Percentiles rank a stretch among this genome's conserved stretches.
phyloP scores from a whole-genome alignment of 1,140 invertebrate genomes.

The Planococcus citri region DNA sequence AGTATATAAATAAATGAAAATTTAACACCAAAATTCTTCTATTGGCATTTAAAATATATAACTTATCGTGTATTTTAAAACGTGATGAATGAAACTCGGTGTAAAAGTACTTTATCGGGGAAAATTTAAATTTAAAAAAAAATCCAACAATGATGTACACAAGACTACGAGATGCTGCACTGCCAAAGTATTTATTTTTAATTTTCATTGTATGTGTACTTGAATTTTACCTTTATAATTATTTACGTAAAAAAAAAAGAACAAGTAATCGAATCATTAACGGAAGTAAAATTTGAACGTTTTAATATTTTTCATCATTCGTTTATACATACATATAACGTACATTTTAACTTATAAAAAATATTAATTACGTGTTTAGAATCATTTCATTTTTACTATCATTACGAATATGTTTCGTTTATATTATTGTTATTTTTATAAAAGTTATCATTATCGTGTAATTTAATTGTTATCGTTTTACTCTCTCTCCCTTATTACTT shows the following conservation, averaged over 20 bases:
- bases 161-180: constrained; percentile 5
- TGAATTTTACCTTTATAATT: too few species aligned
- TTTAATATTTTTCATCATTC: background rate
- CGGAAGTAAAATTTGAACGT: too few species aligned
- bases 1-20: too few species aligned
- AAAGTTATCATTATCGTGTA: background rate
- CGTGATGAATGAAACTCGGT: too few species aligned
- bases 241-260: background rate
- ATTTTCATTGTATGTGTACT: background rate
- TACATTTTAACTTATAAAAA: background rate
- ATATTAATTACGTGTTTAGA: background rate
- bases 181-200: constrained; percentile 2
- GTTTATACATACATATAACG: too few species aligned
- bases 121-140: too few species aligned
- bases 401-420: background rate
- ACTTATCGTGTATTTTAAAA: too few species aligned
- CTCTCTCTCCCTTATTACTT: background rate
- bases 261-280: background rate
- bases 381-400: background rate
- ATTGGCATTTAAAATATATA: too few species aligned
- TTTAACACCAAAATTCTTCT: too few species aligned
- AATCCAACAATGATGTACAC: background rate
- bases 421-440: constrained; percentile 9
- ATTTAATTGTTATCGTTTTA: background rate
- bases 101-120: too few species aligned